Evolutionary conservation across 2,888 invertebrate genomes (phyloP).

Genomic region (Endotricha flammealis): DNA sequence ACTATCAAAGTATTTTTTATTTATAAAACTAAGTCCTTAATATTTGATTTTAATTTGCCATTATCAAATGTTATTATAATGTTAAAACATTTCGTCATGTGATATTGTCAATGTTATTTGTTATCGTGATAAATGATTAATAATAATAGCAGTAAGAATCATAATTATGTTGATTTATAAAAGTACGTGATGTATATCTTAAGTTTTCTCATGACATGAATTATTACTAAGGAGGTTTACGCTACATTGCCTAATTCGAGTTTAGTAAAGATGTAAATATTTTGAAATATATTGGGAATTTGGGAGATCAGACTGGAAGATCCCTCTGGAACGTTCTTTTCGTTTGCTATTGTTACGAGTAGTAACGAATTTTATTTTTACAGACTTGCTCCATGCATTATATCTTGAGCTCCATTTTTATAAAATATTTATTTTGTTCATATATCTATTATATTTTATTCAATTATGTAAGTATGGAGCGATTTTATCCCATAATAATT

Average conservation of each 20-base stretch:
- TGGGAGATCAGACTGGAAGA: too few relatives aligned
- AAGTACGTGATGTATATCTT: conserved; percentile 47
- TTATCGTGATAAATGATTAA: conserved; percentile 64
- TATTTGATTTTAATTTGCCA: conserved; percentile 54
- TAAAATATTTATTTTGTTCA: background rate
- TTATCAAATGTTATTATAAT: conserved; percentile 58
- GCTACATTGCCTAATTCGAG: conserved; percentile 45
- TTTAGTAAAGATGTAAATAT: conserved; percentile 34
- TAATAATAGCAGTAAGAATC: conserved; percentile 32
- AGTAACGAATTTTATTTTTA: too few relatives aligned
- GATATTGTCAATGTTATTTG: conserved; percentile 75
- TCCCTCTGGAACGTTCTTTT: background rate
- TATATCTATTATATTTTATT: background rate
- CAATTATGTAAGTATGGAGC: background rate
- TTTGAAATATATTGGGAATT: conserved; percentile 20
- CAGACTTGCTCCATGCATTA: too few relatives aligned
- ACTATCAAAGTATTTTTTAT: conserved; percentile 36
- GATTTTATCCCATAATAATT: too few relatives aligned
- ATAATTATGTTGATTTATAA: conserved; percentile 50
- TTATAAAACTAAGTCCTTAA: conserved; percentile 32
- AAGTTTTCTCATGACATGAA: conserved; percentile 66
- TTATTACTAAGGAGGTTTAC: conserved; percentile 32
- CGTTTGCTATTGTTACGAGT: too few relatives aligned
- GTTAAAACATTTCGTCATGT: conserved; percentile 69
- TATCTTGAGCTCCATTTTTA: background rate